Evolutionary conservation across 2,113 vertebrate genomes (phyloP), one percentile per base, ranked within the genome.

Genomic region (Dasyornis broadbenti): DNA sequence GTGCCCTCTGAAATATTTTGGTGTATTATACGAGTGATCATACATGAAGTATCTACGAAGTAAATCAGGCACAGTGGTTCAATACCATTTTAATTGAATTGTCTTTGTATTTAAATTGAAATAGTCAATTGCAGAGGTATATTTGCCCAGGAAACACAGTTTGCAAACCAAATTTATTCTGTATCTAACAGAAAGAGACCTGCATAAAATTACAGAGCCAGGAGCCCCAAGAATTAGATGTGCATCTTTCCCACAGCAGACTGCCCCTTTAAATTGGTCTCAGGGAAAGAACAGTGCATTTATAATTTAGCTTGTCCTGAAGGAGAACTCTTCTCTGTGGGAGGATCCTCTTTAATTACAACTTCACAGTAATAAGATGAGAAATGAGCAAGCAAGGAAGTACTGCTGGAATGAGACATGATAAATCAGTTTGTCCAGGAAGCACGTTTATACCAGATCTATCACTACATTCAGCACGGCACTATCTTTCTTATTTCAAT

Each of bases 361-460:
- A 96, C 96, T 97, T 97, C 94, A 95, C 96, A 95, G 97, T 98
- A 98, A 98, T 98, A 98, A 98, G 98, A 97, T 98, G 97, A 98
- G 98, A 97, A 98, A 98, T 97, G 97, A 97, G 96, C 94, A 93
- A 95, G 97, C 93, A 92, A 96, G 95, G 76, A 95, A 96, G 95
- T 94, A 82, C 96, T 97, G 96, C 96, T 94, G 93, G 95, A 98
- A 97, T 97, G 96, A 97, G 97, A 97, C 97, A 96, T 98, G 97
- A 98, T 98, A 97, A 98, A 98, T 98, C 97, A 98, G 98, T 97
- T 97, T 97, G 97, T 96, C 92, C 94, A 91, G 97, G 90, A 95
- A 98, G 96, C 97, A 95, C 95, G 90, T 97, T 97, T 96, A 93
- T 96, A 96, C 95, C 94, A 94, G 97, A 97, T 97, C 96, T 96